Conservation (phyloP, 2,113 vertebrate genomes). For the Danio rerio region GRCz12tu NC_133178.1:37503501-37504000, state of each 20-base stretch:
- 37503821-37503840: background rate
- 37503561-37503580: too few relatives aligned
- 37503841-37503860: too few relatives aligned
- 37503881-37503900: constrained; percentile 21
- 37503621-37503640: too few relatives aligned
- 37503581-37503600: too few relatives aligned
- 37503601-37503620: too few relatives aligned
- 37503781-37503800: background rate
- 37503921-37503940: background rate
- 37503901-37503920: background rate
- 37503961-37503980: background rate
- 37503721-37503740: constrained; percentile 44
- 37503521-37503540: too few relatives aligned
- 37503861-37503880: constrained; percentile 1
- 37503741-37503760: background rate
- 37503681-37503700: background rate
- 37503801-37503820: background rate
- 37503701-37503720: background rate
- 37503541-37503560: too few relatives aligned
- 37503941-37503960: background rate
- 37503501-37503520: too few relatives aligned
- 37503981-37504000: background rate
- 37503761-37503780: constrained; percentile 16
- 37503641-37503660: too few relatives aligned
- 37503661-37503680: background rate